Evolutionary conservation across 2,797 vertebrate species (phyloP).

Genomic region (Neostethus bicornis): DNA sequence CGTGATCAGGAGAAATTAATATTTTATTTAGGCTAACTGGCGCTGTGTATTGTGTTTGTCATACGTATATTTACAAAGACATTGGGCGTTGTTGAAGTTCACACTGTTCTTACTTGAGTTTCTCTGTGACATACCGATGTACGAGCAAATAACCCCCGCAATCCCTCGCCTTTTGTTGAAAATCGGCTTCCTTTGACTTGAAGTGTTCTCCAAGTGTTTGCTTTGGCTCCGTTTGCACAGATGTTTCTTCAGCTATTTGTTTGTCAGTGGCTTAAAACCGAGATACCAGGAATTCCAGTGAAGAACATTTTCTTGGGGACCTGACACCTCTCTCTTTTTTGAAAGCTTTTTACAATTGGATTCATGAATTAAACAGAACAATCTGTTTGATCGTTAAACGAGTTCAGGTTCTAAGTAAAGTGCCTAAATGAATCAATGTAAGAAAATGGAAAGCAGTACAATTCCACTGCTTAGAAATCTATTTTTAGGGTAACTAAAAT

Average conservation of each 20-base stretch:
- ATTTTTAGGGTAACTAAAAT: neutral
- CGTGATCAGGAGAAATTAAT: no score
- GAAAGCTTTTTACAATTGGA: no score
- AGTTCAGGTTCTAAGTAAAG: no score
- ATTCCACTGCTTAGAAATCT: slow-evolving; percentile 13
- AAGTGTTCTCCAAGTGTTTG: slow-evolving; percentile 39
- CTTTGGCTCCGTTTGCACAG: slow-evolving; percentile 62
- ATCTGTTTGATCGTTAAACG: no score
- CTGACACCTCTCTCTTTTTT: neutral
- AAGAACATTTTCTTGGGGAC: slow-evolving; percentile 11
- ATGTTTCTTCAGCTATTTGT: slow-evolving; percentile 60
- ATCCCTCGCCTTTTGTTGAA: slow-evolving; percentile 12
- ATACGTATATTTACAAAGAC: neutral
- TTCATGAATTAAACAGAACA: no score
- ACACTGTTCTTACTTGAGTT: slow-evolving; percentile 1
- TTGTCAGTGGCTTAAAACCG: slow-evolving; percentile 43
- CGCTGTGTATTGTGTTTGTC: no score
- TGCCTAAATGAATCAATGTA: no score
- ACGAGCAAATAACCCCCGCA: slow-evolving; percentile 28
- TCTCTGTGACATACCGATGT: slow-evolving; percentile 3
- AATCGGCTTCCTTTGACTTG: slow-evolving; percentile 10
- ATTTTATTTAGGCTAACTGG: no score
- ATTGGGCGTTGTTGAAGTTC: neutral
- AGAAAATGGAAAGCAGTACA: no score
- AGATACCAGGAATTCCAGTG: slow-evolving; percentile 57